Percentiles rank a stretch among this genome's conserved stretches.
Evolutionary conservation across 2,888 invertebrate genomes (phyloP).

Genomic region (Phlogophora meticulosa): DNA sequence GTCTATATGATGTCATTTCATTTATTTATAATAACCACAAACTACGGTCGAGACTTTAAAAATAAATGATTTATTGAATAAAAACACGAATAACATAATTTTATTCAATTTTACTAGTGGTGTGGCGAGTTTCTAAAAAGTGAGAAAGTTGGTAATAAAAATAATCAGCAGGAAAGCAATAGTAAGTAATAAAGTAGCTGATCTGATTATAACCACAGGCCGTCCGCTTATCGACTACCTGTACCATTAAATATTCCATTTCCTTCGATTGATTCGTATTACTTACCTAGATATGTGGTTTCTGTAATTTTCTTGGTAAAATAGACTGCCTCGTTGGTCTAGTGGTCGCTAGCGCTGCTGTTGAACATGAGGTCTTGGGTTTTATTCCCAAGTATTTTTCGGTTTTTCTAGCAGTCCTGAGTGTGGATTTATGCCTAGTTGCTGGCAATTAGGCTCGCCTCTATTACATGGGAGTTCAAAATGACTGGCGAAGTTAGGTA

Average conservation of each 20-base stretch:
- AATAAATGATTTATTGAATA: background rate
- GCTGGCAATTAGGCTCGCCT: no score
- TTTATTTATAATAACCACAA: background rate
- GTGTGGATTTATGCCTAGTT: no score
- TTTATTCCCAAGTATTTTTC: no score
- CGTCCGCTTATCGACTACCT: slow-evolving; percentile 1
- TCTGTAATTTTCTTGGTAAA: background rate
- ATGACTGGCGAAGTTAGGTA: no score
- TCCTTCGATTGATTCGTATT: slow-evolving; percentile 9
- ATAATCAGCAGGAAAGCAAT: slow-evolving; percentile 12
- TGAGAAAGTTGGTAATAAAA: slow-evolving; percentile 18
- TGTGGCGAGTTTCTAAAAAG: background rate
- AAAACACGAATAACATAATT: background rate
- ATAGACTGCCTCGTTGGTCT: background rate
- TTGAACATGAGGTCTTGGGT: no score
- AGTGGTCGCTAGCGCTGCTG: no score
- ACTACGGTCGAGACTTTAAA: background rate
- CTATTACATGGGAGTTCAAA: no score
- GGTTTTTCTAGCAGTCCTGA: no score
- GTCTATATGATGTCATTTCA: background rate
- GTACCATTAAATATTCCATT: slow-evolving; percentile 19
- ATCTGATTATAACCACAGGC: slow-evolving; percentile 1
- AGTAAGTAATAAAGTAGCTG: slow-evolving; percentile 13
- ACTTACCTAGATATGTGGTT: background rate
- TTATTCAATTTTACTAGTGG: background rate